Percentiles rank a stretch among this genome's conserved stretches.
These are phyloP conservation scores for Discoglossus pictus DNA, from an alignment of 2,797 vertebrate genomes.

Conservation along the genomic window DNA sequence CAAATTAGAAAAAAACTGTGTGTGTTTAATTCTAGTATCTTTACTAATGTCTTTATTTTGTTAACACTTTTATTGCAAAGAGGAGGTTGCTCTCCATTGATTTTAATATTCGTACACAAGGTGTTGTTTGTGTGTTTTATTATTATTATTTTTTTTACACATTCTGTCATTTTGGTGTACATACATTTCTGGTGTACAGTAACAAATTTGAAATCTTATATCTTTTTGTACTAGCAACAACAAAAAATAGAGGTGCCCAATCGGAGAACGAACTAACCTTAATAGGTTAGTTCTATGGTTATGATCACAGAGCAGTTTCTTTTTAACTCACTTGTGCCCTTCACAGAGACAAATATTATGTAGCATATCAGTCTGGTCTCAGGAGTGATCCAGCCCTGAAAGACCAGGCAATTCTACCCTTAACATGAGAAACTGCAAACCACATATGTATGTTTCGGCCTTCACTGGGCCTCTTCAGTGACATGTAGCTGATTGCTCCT, in stretches of 20 bases:
- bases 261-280: too few relatives aligned
- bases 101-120: constrained; percentile 99
- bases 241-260: too few relatives aligned
- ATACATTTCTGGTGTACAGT: constrained; percentile 99
- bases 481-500: too few relatives aligned
- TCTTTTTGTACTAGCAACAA: constrained; percentile 43
- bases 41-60: constrained; percentile 62
- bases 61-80: constrained; percentile 84
- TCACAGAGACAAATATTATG: neutral
- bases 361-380: neutral
- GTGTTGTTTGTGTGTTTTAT: too few relatives aligned
- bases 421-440: too few relatives aligned
- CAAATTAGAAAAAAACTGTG: constrained; percentile 53
- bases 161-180: constrained; percentile 99
- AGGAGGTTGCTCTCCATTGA: constrained; percentile 88
- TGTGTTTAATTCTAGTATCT: constrained; percentile 60
- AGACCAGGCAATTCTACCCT: too few relatives aligned
- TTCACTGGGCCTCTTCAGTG: too few relatives aligned
- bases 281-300: too few relatives aligned
- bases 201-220: constrained; percentile 96
- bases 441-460: too few relatives aligned
- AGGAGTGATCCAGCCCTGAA: neutral
- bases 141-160: constrained; percentile 94
- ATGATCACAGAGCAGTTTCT: neutral
- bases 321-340: neutral